Evolutionary conservation across 2,888 invertebrate species (phyloP).

Genomic region (Actias luna): DNA sequence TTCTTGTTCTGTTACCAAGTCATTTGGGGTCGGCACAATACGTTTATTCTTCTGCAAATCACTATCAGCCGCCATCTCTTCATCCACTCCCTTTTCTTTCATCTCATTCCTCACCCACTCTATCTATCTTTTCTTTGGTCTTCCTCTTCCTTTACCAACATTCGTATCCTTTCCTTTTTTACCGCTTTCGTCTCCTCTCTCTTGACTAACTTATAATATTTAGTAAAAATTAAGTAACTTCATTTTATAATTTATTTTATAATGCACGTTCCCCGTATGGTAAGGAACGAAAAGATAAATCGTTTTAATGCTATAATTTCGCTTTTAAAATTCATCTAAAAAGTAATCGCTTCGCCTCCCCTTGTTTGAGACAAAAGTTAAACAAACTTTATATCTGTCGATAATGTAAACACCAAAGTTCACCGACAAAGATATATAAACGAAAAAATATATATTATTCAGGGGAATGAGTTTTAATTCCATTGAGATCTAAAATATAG

Average conservation of each 20-base stretch:
- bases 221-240: background rate
- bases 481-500: conserved; percentile 50
- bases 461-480: conserved; percentile 69
- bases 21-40: too few species aligned
- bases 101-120: too few species aligned
- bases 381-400: conserved; percentile 73
- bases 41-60: too few species aligned
- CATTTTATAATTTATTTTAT: background rate
- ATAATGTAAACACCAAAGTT: conserved; percentile 73
- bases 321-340: conserved; percentile 12
- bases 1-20: too few species aligned
- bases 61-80: too few species aligned
- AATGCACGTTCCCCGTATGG: background rate
- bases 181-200: too few species aligned
- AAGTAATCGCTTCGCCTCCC: conserved; percentile 26
- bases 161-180: too few species aligned
- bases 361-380: conserved; percentile 57
- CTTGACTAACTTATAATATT: too few species aligned
- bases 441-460: conserved; percentile 62
- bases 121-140: too few species aligned
- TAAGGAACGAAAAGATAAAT: background rate
- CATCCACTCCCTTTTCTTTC: too few species aligned
- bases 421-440: conserved; percentile 49
- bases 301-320: conserved; percentile 1
- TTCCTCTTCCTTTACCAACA: too few species aligned